Evolutionary conservation across 1,140 invertebrate species (phyloP).

Genomic region (Drosophila nikananu): DNA sequence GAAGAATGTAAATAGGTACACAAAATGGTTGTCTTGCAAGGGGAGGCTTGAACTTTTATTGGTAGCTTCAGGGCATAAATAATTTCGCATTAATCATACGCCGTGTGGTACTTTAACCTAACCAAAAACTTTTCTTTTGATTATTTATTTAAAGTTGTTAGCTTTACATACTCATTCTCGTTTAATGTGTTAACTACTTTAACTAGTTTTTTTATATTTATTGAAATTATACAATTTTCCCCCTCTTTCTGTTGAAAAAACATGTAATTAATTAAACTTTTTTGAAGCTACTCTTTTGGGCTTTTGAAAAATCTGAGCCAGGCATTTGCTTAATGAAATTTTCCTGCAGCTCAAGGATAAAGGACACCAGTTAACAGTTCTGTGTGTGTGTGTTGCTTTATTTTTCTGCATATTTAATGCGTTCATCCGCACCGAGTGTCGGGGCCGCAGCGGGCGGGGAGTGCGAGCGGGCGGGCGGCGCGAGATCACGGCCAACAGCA

Average conservation of each 20-base stretch:
- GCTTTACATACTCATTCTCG: too few relatives aligned
- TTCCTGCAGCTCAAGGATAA: slow-evolving; percentile 29
- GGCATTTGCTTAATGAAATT: slow-evolving; percentile 33
- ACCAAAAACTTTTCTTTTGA: neutral
- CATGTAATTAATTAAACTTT: neutral
- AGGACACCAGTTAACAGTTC: slow-evolving; percentile 25
- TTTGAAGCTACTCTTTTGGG: neutral
- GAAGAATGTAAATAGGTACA: neutral
- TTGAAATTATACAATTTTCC: neutral
- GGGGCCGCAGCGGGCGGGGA: slow-evolving; percentile 18
- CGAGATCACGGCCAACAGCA: slow-evolving; percentile 65
- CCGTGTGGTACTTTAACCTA: slow-evolving; percentile 17
- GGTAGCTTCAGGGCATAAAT: too few relatives aligned
- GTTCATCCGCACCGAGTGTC: slow-evolving; percentile 37
- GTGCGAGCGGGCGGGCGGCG: slow-evolving; percentile 31
- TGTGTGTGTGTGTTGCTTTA: slow-evolving; percentile 32
- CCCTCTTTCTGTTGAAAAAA: neutral
- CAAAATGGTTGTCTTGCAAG: neutral
- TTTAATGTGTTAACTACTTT: neutral
- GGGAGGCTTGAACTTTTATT: neutral
- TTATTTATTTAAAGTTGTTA: neutral
- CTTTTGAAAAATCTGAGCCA: slow-evolving; percentile 10
- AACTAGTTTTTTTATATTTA: neutral
- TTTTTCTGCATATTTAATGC: slow-evolving; percentile 48
- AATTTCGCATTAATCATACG: slow-evolving; percentile 25